A percentile compares a stretch with the other conserved stretches of the same genome.
Evolutionary conservation across 2,113 vertebrate genomes (phyloP).

Genomic region (Oncorhynchus tshawytscha): DNA sequence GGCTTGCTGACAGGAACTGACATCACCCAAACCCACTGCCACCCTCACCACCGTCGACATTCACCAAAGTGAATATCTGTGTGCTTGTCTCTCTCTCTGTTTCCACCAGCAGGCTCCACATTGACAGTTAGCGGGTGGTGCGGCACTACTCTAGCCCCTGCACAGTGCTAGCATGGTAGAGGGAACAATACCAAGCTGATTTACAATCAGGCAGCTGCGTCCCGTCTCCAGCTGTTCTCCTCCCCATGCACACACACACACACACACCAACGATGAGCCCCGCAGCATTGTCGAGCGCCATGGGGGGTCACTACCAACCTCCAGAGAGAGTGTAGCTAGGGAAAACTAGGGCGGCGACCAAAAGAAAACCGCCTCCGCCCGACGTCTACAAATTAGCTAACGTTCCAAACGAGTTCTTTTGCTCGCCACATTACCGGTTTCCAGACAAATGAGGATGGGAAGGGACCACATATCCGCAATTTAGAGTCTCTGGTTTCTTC

Average conservation of each 20-base stretch:
- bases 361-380: conserved; percentile 38
- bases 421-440: conserved; percentile 4
- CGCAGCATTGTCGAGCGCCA: conserved; percentile 50
- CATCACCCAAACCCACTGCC: conserved; percentile 22
- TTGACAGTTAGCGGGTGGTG: conserved; percentile 46
- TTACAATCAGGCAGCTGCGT: conserved; percentile 71
- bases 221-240: conserved; percentile 62
- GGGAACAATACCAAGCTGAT: conserved; percentile 65
- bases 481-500: not conserved
- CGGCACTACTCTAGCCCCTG: conserved; percentile 24
- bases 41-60: conserved; percentile 3
- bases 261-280: conserved; percentile 15
- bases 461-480: not conserved
- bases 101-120: conserved; percentile 33
- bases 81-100: conserved; percentile 42
- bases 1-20: conserved; percentile 27
- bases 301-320: conserved; percentile 59
- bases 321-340: conserved; percentile 42
- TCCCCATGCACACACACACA: conserved; percentile 2
- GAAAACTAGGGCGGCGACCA: conserved; percentile 39
- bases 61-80: conserved; percentile 8
- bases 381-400: conserved; percentile 62
- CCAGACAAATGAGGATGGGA: conserved; percentile 12
- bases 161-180: conserved; percentile 10
- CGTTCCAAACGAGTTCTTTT: conserved; percentile 18